phyloP scores from a whole-genome alignment of 2,797 vertebrate genomes.

The Apogon talboti region DNA sequence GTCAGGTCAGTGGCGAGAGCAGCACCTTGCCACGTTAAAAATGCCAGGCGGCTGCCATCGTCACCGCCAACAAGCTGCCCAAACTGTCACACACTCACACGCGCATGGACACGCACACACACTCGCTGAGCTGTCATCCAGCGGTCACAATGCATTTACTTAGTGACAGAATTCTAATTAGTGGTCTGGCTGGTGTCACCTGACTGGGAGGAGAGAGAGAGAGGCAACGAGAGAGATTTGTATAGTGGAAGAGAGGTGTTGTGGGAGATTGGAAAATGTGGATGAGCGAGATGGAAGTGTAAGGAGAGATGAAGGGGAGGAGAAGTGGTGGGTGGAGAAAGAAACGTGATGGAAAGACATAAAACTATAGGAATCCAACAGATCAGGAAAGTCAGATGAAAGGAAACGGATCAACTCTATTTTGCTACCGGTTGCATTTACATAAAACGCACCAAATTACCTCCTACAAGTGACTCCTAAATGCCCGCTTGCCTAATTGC shows the following conservation, averaged over 20 bases:
- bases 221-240: slow-evolving; percentile 64
- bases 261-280: slow-evolving; percentile 64
- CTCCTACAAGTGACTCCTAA: slow-evolving; percentile 53
- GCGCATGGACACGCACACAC: slow-evolving; percentile 80
- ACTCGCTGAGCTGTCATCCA: slow-evolving; percentile 92
- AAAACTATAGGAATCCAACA: slow-evolving; percentile 5
- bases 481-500: slow-evolving; percentile 65
- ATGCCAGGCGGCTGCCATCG: slow-evolving; percentile 91
- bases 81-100: slow-evolving; percentile 84
- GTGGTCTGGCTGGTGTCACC: slow-evolving; percentile 92
- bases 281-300: slow-evolving; percentile 64
- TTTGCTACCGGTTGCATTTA: slow-evolving; percentile 46
- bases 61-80: slow-evolving; percentile 84
- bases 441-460: slow-evolving; percentile 63
- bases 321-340: slow-evolving; percentile 31
- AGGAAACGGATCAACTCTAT: slow-evolving; percentile 9
- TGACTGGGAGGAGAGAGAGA: slow-evolving; percentile 68
- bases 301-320: slow-evolving; percentile 58
- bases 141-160: slow-evolving; percentile 98
- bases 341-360: slow-evolving; percentile 29
- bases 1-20: slow-evolving; percentile 96
- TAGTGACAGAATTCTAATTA: slow-evolving; percentile 99
- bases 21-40: slow-evolving; percentile 98
- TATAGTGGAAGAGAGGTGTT: slow-evolving; percentile 59
- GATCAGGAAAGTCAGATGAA: slow-evolving; percentile 23